Evolutionary conservation across 2,888 invertebrate genomes (phyloP), one percentile per base, ranked within the genome.

Genomic region (Pheosia gnoma): DNA sequence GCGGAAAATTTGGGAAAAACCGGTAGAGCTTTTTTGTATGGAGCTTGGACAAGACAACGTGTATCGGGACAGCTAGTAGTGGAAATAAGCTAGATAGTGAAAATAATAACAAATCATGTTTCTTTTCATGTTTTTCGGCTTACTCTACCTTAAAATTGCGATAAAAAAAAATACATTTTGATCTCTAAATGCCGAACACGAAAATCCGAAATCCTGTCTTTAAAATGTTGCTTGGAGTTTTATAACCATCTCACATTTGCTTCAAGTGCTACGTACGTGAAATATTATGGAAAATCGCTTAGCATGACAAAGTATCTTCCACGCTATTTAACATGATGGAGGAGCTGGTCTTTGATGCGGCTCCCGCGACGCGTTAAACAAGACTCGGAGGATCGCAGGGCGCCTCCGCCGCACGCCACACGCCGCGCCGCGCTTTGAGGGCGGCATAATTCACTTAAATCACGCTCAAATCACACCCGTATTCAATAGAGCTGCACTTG

Each of bases 391-490:
- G 77, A 75, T 74, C 74, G 81, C 79, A 78, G 79, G 79, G 79
- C 72, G 75, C 61, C 75, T 71, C 72, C 68, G 66, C 59, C 77
- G 70, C 66, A 68, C 66, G 59, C 63, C 66, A 68, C 66, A 58
- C 63, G 70, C 71, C 67, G 56, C 65, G 57, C 69, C 62, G 66
- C 66, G 68, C 71, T 70, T 72, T 68, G 74, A 81, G 88, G 87
- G 88, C 81, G 85, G 76, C 81, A 80, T 90, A 90, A 90, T 89
- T 91, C 90, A 90, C 87, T 91, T 90, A 89, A 87, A 85, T 87
- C 86, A 84, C 81, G 84, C 88, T 85, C 82, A 84, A 86, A 84
- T 84, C 84, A 86, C 79, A 81, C 77, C 80, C 74, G 79, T 80
- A 80, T 78, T 82, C 83, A 83, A 83, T 80, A 80, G 79, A 80